Conservation (phyloP, 2,113 vertebrate species). For the Agelaius tricolor region DNA sequence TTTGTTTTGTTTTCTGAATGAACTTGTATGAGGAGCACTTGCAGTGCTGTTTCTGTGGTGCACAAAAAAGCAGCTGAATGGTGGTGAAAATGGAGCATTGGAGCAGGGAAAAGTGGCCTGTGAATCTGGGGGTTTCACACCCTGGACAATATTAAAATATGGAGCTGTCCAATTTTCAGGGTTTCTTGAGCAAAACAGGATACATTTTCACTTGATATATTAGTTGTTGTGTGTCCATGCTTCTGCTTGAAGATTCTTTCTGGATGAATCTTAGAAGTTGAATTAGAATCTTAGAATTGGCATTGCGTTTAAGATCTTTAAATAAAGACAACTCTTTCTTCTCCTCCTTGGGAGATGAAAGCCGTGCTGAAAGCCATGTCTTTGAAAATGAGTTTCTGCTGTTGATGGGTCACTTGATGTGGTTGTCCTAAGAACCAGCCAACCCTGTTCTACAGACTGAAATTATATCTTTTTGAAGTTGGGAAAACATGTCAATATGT, state of each 20-base stretch:
- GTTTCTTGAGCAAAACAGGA: neutral
- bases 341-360: neutral
- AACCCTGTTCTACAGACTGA: neutral
- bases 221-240: neutral
- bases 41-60: neutral
- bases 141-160: neutral
- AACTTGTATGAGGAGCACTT: neutral
- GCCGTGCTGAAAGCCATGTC: neutral
- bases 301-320: neutral
- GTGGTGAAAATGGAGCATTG: neutral
- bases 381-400: slow-evolving; percentile 22
- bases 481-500: slow-evolving; percentile 19
- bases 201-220: neutral
- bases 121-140: neutral
- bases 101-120: neutral
- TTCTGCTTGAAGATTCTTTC: neutral
- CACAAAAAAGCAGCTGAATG: neutral
- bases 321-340: neutral
- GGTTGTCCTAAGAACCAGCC: slow-evolving; percentile 13
- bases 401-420: slow-evolving; percentile 34
- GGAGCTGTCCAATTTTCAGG: neutral
- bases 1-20: neutral
- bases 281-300: neutral
- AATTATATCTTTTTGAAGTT: slow-evolving; percentile 7
- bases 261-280: neutral